Conservation (phyloP, 2,888 invertebrate species). For the Polyommatus icarus region DNA sequence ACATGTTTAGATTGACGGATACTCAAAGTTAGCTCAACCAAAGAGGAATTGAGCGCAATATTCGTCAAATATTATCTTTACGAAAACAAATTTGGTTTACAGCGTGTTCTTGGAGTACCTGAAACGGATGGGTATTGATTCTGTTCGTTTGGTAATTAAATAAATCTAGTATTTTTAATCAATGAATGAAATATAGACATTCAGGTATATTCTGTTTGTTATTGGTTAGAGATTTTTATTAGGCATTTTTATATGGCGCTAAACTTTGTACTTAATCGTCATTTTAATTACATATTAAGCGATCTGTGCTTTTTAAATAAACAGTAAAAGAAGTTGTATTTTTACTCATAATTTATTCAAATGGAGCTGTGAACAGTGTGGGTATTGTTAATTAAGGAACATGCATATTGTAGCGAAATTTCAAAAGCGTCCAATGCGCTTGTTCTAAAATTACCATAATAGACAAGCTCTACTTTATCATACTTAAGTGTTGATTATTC, state of each 20-base stretch:
- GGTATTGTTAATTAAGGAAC: constrained; percentile 1
- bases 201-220: no score
- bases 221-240: no score
- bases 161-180: no score
- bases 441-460: constrained; percentile 22
- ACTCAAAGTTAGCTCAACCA: neutral
- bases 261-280: no score
- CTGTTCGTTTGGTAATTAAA: no score
- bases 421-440: constrained; percentile 13
- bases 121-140: no score
- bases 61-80: neutral
- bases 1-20: neutral
- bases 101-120: no score
- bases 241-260: no score
- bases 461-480: constrained; percentile 21
- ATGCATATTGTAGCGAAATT: constrained; percentile 15
- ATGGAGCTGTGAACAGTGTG: neutral
- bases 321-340: neutral
- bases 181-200: no score
- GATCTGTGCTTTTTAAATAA: no score
- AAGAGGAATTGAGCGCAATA: neutral
- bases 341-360: constrained; percentile 18
- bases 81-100: no score
- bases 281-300: no score
- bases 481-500: constrained; percentile 20